Evolutionary conservation across 1,140 invertebrate genomes (phyloP), one percentile per base, ranked within the genome.

Genomic region (Drosophila serrata): DNA sequence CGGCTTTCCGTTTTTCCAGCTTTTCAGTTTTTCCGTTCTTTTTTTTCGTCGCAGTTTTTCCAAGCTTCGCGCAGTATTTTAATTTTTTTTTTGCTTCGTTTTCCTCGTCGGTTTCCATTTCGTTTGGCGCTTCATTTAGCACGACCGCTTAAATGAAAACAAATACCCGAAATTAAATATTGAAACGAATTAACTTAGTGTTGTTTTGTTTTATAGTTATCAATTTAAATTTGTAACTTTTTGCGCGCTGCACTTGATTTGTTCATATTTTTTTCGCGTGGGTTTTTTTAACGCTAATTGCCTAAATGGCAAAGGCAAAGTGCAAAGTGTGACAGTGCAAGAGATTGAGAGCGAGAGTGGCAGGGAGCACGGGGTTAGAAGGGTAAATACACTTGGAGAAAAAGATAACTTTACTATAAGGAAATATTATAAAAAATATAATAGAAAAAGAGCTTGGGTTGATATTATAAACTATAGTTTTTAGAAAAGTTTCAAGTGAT

Each of bases 241-340:
- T 61, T 37, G 58, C 73, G 53, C 62, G 62, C 35, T 67, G 62
- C 57, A 61, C 59, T 75, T 56, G 59, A 75, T 75, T n/a, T 17
- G 49, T 35, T 53, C 2, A 11, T 35, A 33, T 55, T 60, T 64
- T 62, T 51, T 42, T 79, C n/a, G 49, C 37, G 58, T 46, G 40
- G 43, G 46, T 56, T 58, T 68, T 56, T 45, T 56, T 49, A 45
- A 33, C 60, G 40, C 49, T 75, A 63, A 78, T 75, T 73, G 48
- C 72, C 59, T 75, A 33, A 78, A 72, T 78, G 75, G 65, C 62
- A 51, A 68, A 68, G 65, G 62, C 76, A 79, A 78, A 79, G 75
- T 79, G 75, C 77, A 79, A 79, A 78, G 68, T 79, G 77, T 79
- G 68, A 69, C 63, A 63, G 56, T 57, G 48, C 73, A 37, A 75